Conservation (phyloP, 2,113 vertebrate species). For the Oxyura jamaicensis region DNA sequence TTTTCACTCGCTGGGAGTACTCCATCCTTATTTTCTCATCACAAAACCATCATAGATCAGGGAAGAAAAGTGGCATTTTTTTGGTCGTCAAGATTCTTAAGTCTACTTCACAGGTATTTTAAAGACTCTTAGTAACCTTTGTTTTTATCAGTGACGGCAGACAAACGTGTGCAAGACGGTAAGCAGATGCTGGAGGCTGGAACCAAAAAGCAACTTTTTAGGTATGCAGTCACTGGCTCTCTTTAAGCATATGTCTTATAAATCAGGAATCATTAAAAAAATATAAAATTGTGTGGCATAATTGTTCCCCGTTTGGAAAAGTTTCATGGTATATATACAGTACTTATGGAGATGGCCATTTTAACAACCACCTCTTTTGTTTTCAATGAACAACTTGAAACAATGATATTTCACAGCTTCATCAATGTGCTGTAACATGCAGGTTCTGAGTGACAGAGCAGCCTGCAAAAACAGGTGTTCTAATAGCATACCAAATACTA, state of each 20-base stretch:
- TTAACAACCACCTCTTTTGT: background rate
- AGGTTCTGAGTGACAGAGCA: background rate
- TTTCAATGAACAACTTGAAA: background rate
- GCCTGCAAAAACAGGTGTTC: background rate
- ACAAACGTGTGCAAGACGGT: background rate
- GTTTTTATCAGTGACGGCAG: background rate
- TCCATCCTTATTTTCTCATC: background rate
- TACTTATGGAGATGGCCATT: background rate
- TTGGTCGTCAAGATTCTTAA: background rate
- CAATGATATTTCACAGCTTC: background rate
- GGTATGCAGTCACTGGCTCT: background rate
- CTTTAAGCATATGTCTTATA: background rate
- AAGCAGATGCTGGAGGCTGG: background rate
- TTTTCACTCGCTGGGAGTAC: background rate
- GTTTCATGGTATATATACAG: background rate
- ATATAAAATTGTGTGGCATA: background rate
- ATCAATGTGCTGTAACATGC: background rate
- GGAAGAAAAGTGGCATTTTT: background rate
- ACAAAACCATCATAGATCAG: background rate
- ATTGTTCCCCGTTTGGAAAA: background rate
- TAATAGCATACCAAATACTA: background rate
- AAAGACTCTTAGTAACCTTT: background rate
- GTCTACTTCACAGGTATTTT: background rate
- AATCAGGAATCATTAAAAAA: background rate
- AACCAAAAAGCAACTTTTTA: background rate